phyloP scores from a whole-genome alignment of 2,888 invertebrate species.

The Aphidius colemani region DNA sequence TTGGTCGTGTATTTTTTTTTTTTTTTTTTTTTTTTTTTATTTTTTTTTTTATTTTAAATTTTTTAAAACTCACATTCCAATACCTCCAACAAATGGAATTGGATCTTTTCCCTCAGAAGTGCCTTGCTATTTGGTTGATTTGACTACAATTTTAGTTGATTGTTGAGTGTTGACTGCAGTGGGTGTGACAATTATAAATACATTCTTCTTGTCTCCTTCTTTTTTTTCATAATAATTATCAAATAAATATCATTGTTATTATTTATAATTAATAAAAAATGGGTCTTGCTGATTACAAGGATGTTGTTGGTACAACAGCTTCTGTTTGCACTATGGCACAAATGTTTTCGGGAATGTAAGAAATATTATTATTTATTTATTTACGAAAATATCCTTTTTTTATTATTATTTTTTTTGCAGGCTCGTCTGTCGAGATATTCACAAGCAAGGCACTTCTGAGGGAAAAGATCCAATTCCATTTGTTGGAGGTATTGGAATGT shows the following conservation, averaged over 20 bases:
- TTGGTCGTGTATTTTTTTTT: too few species aligned
- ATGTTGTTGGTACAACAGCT: slow-evolving; percentile 70
- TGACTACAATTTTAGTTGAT: too few species aligned
- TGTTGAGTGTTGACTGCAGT: too few species aligned
- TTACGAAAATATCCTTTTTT: too few species aligned
- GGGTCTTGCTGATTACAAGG: slow-evolving; percentile 70
- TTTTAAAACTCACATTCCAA: slow-evolving; percentile 71
- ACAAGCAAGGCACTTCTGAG: slow-evolving; percentile 70
- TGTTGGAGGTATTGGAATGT: slow-evolving; percentile 78
- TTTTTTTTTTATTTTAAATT: too few species aligned
- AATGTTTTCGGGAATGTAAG: slow-evolving; percentile 77
- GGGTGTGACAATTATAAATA: too few species aligned
- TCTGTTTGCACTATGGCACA: slow-evolving; percentile 78
- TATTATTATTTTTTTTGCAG: slow-evolving; percentile 20
- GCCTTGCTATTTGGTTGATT: too few species aligned
- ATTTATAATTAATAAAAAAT: slow-evolving; percentile 40
- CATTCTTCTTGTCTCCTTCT: too few species aligned
- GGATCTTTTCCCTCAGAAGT: slow-evolving; percentile 69
- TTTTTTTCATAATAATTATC: too few species aligned
- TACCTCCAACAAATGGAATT: slow-evolving; percentile 77
- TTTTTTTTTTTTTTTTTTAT: too few species aligned
- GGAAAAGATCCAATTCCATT: slow-evolving; percentile 74
- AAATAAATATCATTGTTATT: background rate
- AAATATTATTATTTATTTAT: slow-evolving; percentile 34
- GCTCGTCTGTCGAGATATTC: slow-evolving; percentile 72